Evolutionary conservation across 2,888 invertebrate species (phyloP).

Genomic region (Horisme vitalbata): DNA sequence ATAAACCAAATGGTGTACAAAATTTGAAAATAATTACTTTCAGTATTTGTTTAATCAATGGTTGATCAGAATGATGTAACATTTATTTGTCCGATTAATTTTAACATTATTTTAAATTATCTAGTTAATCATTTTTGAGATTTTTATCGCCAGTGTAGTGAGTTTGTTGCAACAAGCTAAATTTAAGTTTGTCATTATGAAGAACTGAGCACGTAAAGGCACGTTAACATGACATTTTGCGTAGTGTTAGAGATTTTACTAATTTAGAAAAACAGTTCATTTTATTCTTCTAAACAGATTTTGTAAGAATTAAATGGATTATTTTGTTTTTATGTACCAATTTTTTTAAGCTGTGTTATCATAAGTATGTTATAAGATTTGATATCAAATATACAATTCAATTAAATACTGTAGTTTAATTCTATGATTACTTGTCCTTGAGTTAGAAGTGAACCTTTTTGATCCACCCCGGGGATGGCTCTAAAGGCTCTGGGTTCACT

Average conservation of each 20-base stretch:
- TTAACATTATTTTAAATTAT: background rate
- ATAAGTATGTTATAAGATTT: conserved; percentile 69
- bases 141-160: conserved; percentile 17
- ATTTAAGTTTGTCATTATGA: conserved; percentile 18
- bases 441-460: too few relatives aligned
- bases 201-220: conserved; percentile 40
- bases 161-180: background rate
- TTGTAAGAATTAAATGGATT: conserved; percentile 16
- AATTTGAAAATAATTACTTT: background rate
- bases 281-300: conserved; percentile 9
- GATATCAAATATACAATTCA: conserved; percentile 82
- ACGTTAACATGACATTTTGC: conserved; percentile 43
- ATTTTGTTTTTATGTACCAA: conserved; percentile 35
- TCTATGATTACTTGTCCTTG: too few relatives aligned
- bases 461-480: too few relatives aligned
- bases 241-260: conserved; percentile 22
- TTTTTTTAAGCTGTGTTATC: conserved; percentile 72
- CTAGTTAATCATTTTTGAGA: conserved; percentile 6
- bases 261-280: conserved; percentile 19
- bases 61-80: too few relatives aligned
- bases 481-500: too few relatives aligned
- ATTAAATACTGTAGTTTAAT: conserved; percentile 49
- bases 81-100: background rate
- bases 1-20: too few relatives aligned
- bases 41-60: too few relatives aligned